These are phyloP conservation scores for Crotalus viridis DNA, from an alignment of 2,113 vertebrate genomes.

Conservation along the genomic window DNA sequence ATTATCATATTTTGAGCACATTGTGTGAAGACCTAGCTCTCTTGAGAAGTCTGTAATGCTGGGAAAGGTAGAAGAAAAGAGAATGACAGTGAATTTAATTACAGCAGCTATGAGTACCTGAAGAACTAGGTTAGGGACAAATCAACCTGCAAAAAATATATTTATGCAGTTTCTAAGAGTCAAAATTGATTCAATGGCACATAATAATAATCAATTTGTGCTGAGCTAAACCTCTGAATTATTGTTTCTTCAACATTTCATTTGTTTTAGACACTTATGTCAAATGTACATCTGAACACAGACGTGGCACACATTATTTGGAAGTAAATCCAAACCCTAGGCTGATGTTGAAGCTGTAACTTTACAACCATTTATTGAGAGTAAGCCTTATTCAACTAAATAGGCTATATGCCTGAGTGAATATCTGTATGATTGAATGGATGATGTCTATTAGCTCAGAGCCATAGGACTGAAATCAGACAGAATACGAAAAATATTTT, in stretches of 20 bases:
- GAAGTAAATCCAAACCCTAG: neutral
- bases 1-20: neutral
- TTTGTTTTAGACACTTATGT: neutral
- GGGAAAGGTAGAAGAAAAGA: neutral
- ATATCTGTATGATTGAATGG: neutral
- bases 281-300: neutral
- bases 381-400: neutral
- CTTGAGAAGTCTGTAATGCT: neutral
- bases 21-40: neutral
- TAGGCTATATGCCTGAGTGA: neutral
- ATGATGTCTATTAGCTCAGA: neutral
- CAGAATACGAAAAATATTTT: neutral
- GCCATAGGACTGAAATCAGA: neutral
- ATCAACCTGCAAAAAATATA: neutral
- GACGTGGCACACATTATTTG: neutral
- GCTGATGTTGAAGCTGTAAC: neutral
- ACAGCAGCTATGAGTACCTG: neutral
- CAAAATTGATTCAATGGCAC: neutral
- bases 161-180: neutral
- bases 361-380: neutral
- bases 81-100: neutral
- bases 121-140: neutral
- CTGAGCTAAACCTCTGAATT: neutral
- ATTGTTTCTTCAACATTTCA: neutral
- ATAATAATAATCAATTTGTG: neutral